phyloP scores from a whole-genome alignment of 53 echinoderm and acorn worm genomes.

The Arbacia lixula region DNA sequence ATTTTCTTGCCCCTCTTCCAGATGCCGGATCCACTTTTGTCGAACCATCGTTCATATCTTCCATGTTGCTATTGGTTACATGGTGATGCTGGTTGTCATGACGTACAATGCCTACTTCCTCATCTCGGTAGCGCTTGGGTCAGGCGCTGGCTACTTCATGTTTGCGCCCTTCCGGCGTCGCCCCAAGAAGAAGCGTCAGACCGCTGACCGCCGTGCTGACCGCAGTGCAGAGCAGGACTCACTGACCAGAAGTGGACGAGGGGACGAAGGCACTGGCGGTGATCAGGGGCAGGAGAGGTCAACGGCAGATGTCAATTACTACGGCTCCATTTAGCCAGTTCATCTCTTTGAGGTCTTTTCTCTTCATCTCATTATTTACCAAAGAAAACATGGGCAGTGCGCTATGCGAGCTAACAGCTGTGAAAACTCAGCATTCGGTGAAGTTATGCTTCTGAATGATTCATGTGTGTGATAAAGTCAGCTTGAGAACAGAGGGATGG shows the following conservation, averaged over 20 bases:
- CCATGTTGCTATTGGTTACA: slow-evolving; percentile 52
- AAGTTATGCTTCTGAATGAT: too few species aligned
- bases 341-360: too few species aligned
- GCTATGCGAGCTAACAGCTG: too few species aligned
- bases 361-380: too few species aligned
- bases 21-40: slow-evolving; percentile 43
- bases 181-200: slow-evolving; percentile 24
- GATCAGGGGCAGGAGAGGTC: too few species aligned
- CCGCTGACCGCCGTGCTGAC: slow-evolving; percentile 13
- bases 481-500: too few species aligned
- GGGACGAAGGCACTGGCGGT: slow-evolving; percentile 19
- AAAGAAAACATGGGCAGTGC: too few species aligned
- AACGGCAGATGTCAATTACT: too few species aligned
- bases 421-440: too few species aligned
- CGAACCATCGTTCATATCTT: slow-evolving; percentile 35
- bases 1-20: background rate
- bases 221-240: slow-evolving; percentile 1
- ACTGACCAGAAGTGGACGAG: slow-evolving; percentile 40
- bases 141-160: slow-evolving; percentile 65
- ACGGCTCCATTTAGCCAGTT: too few species aligned
- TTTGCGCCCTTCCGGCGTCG: slow-evolving; percentile 47
- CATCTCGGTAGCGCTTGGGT: slow-evolving; percentile 62
- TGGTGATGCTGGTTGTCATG: slow-evolving; percentile 80
- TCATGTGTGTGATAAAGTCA: too few species aligned
- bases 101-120: slow-evolving; percentile 83